A percentile compares a stretch with the other conserved stretches of the same genome.
Conservation (phyloP, 1,140 invertebrate genomes). For the Eulimnadia texana region DNA sequence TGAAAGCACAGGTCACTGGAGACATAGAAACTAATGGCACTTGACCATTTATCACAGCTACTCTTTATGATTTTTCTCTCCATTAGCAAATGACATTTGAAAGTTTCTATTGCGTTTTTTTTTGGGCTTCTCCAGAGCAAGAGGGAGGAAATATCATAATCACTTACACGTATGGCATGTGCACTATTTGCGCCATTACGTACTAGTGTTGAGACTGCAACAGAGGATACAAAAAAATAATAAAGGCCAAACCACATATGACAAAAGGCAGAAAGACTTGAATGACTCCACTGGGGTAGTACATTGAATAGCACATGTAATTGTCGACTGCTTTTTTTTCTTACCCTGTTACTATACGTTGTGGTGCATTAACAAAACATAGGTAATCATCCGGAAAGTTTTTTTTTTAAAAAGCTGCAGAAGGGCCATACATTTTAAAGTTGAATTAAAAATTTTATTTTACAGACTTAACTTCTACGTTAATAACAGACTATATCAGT, state of each 20-base stretch:
- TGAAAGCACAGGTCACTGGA: background rate
- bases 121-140: background rate
- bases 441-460: too few relatives aligned
- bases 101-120: background rate
- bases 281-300: background rate
- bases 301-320: background rate
- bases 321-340: background rate
- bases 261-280: background rate
- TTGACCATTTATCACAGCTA: background rate
- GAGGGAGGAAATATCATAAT: background rate
- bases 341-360: background rate
- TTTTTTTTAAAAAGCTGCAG: background rate
- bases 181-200: background rate
- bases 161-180: background rate
- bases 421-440: background rate
- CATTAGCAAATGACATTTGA: background rate
- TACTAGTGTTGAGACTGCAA: background rate
- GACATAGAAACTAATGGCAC: background rate
- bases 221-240: background rate
- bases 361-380: background rate
- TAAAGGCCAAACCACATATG: background rate
- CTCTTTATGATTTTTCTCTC: background rate
- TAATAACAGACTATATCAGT: too few relatives aligned
- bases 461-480: too few relatives aligned
- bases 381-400: background rate